Evolutionary conservation across 1,140 invertebrate species (phyloP), one percentile per base, ranked within the genome.

Genomic region (Drosophila ohnishii): DNA sequence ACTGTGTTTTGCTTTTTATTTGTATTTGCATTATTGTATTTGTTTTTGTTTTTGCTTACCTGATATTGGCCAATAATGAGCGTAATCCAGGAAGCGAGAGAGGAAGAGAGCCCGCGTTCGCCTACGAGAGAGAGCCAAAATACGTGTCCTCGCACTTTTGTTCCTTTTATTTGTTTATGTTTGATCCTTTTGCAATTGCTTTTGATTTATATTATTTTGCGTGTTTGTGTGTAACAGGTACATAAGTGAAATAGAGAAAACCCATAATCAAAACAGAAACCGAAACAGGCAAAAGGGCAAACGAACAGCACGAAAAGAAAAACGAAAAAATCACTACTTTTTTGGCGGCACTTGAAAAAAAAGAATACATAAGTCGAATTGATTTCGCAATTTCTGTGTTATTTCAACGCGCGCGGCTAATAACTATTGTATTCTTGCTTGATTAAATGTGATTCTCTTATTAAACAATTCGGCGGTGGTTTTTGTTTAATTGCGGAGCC

Each of bases 201-300:
- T n/a, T 42, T 47, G 30, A 72, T 25, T 56, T 61, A 40, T 32
- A 10, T 19, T 28, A 28, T 28, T 28, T 6, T 19, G 48, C 14
- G 19, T 55, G 32, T 35, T 7, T 56, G 37, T 45, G 72, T 50
- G 72, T 44, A 69, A 71, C 67, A 71, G 64, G 65, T 70, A 28
- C 25, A 28, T 28, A 70, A 45, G 50, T 28, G 14, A 67, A 66
- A 37, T 45, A 37, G 39, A 45, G 61, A 44, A 61, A 42, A 16
- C 22, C 32, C 51, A 25, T 44, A 71, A 71, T 37, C 66, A 71
- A 40, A 71, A 70, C 67, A 71, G 30, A 71, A 71, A 64, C 56
- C 37, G 37, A 51, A 65, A 59, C 65, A 71, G 67, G 53, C 67
- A 71, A 71, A 70, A 59, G 67, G 67, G 67, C 51, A 71, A 34